These are phyloP conservation scores for Neopipo cinnamomea DNA, from an alignment of 2,113 vertebrate genomes.

Conservation along the genomic window DNA sequence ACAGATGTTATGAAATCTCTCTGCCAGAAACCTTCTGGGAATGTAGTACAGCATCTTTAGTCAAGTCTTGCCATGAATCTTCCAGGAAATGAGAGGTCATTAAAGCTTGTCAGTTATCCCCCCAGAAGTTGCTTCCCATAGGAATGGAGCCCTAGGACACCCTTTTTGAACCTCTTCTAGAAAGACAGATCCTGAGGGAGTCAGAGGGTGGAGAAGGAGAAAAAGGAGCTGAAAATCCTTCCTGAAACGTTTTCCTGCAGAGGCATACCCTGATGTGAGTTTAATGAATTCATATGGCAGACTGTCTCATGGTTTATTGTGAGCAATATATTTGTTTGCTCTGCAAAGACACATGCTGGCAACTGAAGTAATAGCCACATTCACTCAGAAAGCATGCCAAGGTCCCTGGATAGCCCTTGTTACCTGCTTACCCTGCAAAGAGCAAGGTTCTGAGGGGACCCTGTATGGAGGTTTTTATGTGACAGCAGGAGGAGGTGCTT, in stretches of 20 bases:
- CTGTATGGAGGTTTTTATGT: background rate
- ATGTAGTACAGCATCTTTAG: background rate
- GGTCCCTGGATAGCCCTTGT: background rate
- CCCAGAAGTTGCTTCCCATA: background rate
- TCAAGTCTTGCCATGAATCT: background rate
- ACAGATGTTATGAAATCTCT: background rate
- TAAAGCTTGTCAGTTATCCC: background rate
- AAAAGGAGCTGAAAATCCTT: background rate
- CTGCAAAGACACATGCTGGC: fast-evolving
- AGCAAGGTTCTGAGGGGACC: background rate
- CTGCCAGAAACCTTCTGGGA: background rate
- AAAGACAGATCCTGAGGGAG: background rate
- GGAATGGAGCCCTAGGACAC: background rate
- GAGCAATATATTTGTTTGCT: background rate
- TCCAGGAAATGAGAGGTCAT: background rate
- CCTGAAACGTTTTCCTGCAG: background rate
- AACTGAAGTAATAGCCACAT: background rate
- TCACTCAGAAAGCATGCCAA: background rate
- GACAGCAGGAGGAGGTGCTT: background rate
- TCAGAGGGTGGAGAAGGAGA: background rate
- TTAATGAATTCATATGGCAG: fast-evolving
- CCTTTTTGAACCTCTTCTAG: background rate
- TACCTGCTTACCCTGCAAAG: background rate
- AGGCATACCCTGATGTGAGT: too few species aligned
- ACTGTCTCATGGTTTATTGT: background rate